These are phyloP conservation scores for Heliconius melpomene DNA, from an alignment of 1,140 invertebrate species.

Conservation along the genomic window DNA sequence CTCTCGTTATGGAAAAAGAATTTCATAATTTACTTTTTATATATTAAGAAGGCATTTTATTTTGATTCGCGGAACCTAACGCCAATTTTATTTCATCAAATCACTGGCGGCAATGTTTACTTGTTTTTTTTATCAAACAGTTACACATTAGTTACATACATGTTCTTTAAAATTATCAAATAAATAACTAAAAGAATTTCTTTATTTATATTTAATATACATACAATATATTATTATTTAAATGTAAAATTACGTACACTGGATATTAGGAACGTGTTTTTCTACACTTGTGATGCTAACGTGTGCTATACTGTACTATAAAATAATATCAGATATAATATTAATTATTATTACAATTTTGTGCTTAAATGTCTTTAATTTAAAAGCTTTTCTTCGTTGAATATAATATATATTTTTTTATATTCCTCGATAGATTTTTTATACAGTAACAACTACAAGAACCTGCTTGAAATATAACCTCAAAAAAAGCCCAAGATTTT, in stretches of 20 bases:
- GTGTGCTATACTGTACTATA: background rate
- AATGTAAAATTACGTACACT: background rate
- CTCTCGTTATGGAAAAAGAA: no score
- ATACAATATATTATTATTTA: background rate
- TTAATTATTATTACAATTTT: background rate
- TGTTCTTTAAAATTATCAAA: background rate
- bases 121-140: no score
- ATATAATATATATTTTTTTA: background rate
- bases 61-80: background rate
- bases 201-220: background rate
- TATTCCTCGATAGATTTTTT: slow-evolving; percentile 1
- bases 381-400: background rate
- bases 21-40: no score
- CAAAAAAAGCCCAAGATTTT: slow-evolving; percentile 45
- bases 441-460: slow-evolving; percentile 37
- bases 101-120: no score
- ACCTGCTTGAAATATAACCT: slow-evolving; percentile 41
- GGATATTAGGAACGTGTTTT: slow-evolving; percentile 6
- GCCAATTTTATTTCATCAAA: background rate
- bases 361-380: slow-evolving; percentile 9
- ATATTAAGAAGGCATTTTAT: background rate
- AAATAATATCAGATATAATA: background rate
- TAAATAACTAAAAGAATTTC: background rate
- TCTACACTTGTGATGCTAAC: slow-evolving; percentile 1
- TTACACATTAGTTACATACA: background rate